phyloP scores from a whole-genome alignment of 2,113 vertebrate species.

The Piprites chloris region DNA sequence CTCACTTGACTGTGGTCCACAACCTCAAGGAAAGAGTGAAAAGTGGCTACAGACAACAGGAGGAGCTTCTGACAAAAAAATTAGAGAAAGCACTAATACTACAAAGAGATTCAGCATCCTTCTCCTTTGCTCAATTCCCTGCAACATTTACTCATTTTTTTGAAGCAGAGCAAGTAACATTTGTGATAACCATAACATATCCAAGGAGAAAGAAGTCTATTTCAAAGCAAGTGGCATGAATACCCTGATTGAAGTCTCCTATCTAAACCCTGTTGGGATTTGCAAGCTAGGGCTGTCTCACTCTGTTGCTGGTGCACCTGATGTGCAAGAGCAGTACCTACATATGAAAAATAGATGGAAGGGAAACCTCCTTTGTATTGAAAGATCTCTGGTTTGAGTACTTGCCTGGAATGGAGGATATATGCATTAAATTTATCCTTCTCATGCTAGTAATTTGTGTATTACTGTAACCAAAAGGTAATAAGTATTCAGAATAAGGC shows the following conservation, averaged over 20 bases:
- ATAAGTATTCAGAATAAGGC: not conserved
- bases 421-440: not conserved
- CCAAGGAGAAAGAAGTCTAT: not conserved
- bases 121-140: not conserved
- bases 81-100: not conserved
- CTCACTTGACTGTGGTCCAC: not conserved
- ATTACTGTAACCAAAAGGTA: not conserved
- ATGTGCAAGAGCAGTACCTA: not conserved
- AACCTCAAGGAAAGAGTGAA: not conserved
- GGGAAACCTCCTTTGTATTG: not conserved
- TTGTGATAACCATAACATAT: not conserved
- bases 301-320: not conserved
- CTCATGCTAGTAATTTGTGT: not conserved
- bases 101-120: not conserved
- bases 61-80: not conserved
- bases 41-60: not conserved
- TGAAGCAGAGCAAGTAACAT: not conserved
- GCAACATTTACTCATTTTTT: not conserved
- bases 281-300: not conserved
- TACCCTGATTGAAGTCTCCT: fast-evolving
- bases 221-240: not conserved
- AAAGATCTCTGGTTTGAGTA: not conserved
- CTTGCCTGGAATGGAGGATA: not conserved
- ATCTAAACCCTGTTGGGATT: not conserved
- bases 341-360: not conserved